These are phyloP conservation scores for Sympetrum striolatum DNA, from an alignment of 2,888 invertebrate species.

Conservation along the genomic window DNA sequence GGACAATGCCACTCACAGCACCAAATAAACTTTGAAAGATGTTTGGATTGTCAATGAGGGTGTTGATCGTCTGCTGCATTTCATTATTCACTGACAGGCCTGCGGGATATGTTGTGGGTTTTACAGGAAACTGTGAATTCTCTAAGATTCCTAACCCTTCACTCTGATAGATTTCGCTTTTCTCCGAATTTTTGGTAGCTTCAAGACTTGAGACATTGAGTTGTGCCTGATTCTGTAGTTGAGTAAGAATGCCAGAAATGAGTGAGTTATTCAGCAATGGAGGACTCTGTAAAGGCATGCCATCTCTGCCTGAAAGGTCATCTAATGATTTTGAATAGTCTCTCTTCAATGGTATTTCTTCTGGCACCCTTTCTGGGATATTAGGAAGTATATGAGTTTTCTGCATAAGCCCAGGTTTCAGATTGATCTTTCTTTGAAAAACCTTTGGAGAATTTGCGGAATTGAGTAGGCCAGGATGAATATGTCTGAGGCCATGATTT, in stretches of 20 bases:
- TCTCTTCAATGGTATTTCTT: background rate
- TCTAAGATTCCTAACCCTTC: background rate
- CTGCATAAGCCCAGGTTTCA: background rate
- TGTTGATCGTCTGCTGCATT: background rate
- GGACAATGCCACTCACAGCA: background rate
- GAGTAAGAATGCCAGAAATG: background rate
- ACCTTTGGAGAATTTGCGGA: background rate
- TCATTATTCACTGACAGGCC: background rate
- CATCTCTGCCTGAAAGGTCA: background rate
- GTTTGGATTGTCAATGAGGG: background rate
- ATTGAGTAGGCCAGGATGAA: background rate
- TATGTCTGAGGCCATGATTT: background rate
- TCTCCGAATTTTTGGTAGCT: background rate
- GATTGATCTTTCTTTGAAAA: background rate
- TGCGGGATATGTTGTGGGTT: background rate
- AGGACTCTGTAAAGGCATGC: background rate
- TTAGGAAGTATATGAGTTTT: background rate
- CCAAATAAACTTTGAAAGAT: background rate
- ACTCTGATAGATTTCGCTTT: background rate
- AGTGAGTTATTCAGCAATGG: background rate
- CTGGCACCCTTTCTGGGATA: background rate
- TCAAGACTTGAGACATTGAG: background rate
- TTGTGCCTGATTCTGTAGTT: slow-evolving; percentile 7
- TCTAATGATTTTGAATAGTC: background rate
- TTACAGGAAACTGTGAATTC: background rate